Evolutionary conservation across 2,888 invertebrate genomes (phyloP), one percentile per base, ranked within the genome.

Genomic region (Parasteatoda lunata): DNA sequence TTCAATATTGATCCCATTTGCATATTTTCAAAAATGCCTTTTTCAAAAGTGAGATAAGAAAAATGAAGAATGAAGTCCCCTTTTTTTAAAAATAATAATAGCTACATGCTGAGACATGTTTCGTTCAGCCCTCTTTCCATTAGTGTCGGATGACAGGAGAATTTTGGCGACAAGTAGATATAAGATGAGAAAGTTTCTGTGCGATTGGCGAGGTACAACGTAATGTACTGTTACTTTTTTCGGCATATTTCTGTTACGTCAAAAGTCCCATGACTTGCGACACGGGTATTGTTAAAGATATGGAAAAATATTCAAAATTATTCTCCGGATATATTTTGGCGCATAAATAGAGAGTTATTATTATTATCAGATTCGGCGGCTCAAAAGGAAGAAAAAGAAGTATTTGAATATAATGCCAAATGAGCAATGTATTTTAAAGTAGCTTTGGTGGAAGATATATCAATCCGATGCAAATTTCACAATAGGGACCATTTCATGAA

Each of bases 1-100:
- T 79, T 79, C 51, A 65, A 71, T 72, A 79, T 79, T 79, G 71
- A 79, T 79, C 79, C 71, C 15, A 15, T 48, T 48, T 59, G n/a
- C 71, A 47, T 59, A 59, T 64, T 45, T 65, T 79, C 65, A 79
- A 79, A 65, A 71, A 71, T 66, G 11, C 66, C 54, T 47, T 64
- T 51, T 9, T 11, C 52, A 68, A 68, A 77, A 68, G 77, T 48
- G 52, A 65, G 71, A 70, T 78, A 78, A 70, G 65, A 64, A 59
- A 68, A 68, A 64, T 71, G 71, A 70, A 69, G 48, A 48, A 70
- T 78, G 59, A 48, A 59, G 52, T 52, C 6, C 30, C 59, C 77
- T 68, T 77, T 68, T 77, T 64, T 59, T 11, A 30, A 15, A 59
- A 52, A 73, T 73, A 59, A n/a, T 9, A n/a, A 13, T 13, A 30